Percentiles rank a stretch among this genome's conserved stretches.
These are phyloP conservation scores for Drosophila rufa DNA, from an alignment of 1,140 invertebrate genomes.

Conservation along the genomic window DNA sequence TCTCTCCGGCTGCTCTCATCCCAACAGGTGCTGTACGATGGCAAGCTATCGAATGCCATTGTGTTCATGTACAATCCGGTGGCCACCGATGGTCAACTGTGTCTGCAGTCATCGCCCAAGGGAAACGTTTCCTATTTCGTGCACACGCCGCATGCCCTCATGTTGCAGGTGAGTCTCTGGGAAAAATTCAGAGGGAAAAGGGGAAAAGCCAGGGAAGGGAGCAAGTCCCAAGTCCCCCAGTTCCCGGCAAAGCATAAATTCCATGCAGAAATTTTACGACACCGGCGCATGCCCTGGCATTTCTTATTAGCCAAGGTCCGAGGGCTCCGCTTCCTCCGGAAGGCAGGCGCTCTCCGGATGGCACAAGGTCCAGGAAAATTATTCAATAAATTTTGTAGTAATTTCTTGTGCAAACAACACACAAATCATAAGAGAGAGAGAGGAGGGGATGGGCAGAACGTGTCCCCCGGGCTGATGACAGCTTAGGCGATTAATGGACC, in stretches of 20 bases:
- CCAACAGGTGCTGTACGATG: constrained; percentile 97
- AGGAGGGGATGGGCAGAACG: constrained; percentile 21
- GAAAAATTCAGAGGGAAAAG: background rate
- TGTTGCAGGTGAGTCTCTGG: constrained; percentile 93
- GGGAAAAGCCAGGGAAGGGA: background rate
- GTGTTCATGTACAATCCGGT: constrained; percentile 99
- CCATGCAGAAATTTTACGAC: constrained; percentile 76
- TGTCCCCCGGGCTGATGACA: constrained; percentile 42
- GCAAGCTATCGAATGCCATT: constrained; percentile 97
- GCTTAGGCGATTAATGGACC: constrained; percentile 45
- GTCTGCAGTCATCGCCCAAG: constrained; percentile 98
- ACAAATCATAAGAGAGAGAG: constrained; percentile 71
- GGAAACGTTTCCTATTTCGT: constrained; percentile 98
- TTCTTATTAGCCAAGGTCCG: constrained; percentile 66
- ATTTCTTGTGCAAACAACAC: constrained; percentile 78
- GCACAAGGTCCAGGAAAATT: constrained; percentile 51
- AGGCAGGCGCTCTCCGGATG: constrained; percentile 8
- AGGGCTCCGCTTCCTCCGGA: constrained; percentile 19
- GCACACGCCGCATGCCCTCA: constrained; percentile 99
- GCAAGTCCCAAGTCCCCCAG: background rate
- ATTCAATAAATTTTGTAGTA: constrained; percentile 84
- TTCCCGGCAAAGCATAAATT: constrained; percentile 56
- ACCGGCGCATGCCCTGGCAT: constrained; percentile 75
- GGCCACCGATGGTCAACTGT: constrained; percentile 98
- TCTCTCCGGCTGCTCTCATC: constrained; percentile 48